phyloP scores from a whole-genome alignment of 2,888 invertebrate genomes.

The Brachylomia viminalis region DNA sequence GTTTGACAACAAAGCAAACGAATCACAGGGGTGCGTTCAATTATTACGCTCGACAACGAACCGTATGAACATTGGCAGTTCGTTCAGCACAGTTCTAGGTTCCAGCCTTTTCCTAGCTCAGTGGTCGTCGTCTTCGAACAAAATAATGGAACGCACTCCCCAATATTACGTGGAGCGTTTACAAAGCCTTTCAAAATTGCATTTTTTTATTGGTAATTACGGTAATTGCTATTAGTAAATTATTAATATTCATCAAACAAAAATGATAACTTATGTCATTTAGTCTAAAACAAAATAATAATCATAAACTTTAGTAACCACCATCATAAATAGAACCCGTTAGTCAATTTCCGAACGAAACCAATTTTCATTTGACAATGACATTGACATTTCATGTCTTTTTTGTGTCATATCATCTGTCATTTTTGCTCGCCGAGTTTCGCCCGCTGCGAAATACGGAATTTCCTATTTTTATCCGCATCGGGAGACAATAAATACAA shows the following conservation, averaged over 20 bases:
- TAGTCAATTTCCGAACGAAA: constrained; percentile 32
- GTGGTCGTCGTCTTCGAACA: neutral
- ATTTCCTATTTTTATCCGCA: constrained; percentile 87
- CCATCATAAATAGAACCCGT: neutral
- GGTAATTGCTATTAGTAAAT: no score
- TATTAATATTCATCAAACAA: neutral
- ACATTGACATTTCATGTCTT: constrained; percentile 26
- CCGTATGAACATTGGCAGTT: neutral
- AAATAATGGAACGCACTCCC: neutral
- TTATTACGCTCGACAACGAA: neutral
- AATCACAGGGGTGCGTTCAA: constrained; percentile 12
- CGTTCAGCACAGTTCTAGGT: neutral
- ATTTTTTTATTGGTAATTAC: neutral
- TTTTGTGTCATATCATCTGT: constrained; percentile 42
- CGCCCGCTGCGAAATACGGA: constrained; percentile 77
- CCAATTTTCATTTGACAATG: constrained; percentile 20
- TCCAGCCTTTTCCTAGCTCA: no score
- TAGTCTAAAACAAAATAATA: neutral
- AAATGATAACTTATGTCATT: neutral
- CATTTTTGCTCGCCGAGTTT: constrained; percentile 65
- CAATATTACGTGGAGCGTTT: neutral
- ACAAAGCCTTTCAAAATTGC: neutral
- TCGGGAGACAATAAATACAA: constrained; percentile 81
- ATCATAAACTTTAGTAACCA: neutral
- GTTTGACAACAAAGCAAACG: constrained; percentile 28